These are phyloP conservation scores for Pseudobourletiella spinata DNA, from an alignment of 1,140 invertebrate species.

Conservation along the genomic window DNA sequence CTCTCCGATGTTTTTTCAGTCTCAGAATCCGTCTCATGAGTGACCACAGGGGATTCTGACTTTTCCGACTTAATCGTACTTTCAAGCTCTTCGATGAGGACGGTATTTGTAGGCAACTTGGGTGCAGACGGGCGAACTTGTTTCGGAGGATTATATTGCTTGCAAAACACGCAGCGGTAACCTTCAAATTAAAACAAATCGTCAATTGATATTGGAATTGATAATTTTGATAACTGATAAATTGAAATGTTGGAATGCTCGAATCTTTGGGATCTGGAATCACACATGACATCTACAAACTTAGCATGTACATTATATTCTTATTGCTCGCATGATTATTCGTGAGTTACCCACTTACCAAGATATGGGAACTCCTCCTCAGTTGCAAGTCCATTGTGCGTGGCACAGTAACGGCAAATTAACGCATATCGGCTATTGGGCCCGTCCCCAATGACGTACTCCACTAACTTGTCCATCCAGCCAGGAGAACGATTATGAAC, in stretches of 20 bases:
- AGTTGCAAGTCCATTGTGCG: slow-evolving; percentile 95
- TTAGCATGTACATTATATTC: too few species aligned
- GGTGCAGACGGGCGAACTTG: slow-evolving; percentile 27
- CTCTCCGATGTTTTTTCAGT: too few species aligned
- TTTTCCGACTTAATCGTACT: background rate
- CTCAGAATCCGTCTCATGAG: background rate
- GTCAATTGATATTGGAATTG: background rate
- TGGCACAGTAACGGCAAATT: slow-evolving; percentile 80
- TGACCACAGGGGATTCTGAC: background rate
- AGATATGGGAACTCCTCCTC: slow-evolving; percentile 93
- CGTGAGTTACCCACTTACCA: slow-evolving; percentile 47
- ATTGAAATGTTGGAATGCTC: too few species aligned
- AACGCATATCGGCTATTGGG: slow-evolving; percentile 78
- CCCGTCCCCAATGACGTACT: slow-evolving; percentile 91
- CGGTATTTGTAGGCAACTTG: slow-evolving; percentile 27
- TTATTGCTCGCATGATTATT: background rate
- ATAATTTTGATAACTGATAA: background rate
- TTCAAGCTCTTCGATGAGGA: slow-evolving; percentile 20
- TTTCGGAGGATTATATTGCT: slow-evolving; percentile 32
- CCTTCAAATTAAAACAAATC: slow-evolving; percentile 19
- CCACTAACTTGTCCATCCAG: slow-evolving; percentile 76
- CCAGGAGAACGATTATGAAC: slow-evolving; percentile 47
- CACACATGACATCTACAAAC: too few species aligned
- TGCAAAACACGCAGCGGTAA: slow-evolving; percentile 31
- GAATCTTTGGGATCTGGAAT: too few species aligned